Percentiles rank a stretch among this genome's conserved stretches.
Evolutionary conservation across 2,797 vertebrate genomes (phyloP).

Genomic region (Melanogrammus aeglefinus): DNA sequence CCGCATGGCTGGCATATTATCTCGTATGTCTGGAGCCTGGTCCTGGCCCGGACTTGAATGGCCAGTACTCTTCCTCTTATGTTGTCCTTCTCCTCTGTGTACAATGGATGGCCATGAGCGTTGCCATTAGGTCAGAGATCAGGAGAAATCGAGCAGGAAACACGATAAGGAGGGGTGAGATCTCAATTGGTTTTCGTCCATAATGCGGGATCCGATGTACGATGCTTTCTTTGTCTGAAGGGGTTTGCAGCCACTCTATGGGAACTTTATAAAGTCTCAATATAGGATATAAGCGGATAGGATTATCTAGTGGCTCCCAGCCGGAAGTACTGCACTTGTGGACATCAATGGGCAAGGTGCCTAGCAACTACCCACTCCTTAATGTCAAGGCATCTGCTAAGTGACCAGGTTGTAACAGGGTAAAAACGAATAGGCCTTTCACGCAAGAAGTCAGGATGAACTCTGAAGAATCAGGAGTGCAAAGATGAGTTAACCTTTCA

Average conservation of each 20-base stretch:
- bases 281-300: background rate
- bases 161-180: background rate
- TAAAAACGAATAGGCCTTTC: too few relatives aligned
- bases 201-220: background rate
- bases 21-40: conserved; percentile 36
- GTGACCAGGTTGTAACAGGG: too few relatives aligned
- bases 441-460: background rate
- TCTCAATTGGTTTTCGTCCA: background rate
- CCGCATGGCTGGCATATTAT: conserved; percentile 66
- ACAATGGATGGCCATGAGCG: background rate
- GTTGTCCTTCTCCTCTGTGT: background rate
- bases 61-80: background rate
- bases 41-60: background rate
- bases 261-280: background rate
- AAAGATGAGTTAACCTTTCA: background rate
- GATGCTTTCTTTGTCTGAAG: background rate
- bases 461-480: background rate
- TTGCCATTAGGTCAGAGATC: background rate
- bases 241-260: background rate
- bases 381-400: background rate
- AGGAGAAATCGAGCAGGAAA: background rate
- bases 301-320: background rate
- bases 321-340: background rate
- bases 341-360: background rate
- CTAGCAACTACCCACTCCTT: background rate